Evolutionary conservation across 2,797 vertebrate species (phyloP).

Genomic region (Diplodus sargus): DNA sequence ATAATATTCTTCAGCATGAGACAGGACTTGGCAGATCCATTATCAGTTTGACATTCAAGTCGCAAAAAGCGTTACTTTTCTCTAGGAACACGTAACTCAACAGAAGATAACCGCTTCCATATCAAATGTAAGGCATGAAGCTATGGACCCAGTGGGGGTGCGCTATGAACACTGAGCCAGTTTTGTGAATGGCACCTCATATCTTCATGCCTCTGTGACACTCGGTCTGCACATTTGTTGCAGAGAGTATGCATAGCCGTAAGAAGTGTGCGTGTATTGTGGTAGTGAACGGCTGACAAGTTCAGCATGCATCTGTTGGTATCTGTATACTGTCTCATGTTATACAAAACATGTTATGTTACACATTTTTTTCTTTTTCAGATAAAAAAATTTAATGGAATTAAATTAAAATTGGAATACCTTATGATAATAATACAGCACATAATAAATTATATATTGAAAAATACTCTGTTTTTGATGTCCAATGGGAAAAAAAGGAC

Average conservation of each 20-base stretch:
- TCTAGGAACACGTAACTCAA: slow-evolving; percentile 27
- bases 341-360: too few relatives aligned
- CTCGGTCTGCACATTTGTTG: slow-evolving; percentile 41
- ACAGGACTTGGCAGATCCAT: slow-evolving; percentile 28
- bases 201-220: slow-evolving; percentile 30
- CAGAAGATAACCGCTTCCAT: slow-evolving; percentile 15
- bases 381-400: too few relatives aligned
- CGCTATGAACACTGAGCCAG: slow-evolving; percentile 19
- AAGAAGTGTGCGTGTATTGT: neutral
- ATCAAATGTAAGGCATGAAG: slow-evolving; percentile 16
- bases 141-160: slow-evolving; percentile 26
- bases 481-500: too few relatives aligned
- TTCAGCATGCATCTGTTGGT: neutral
- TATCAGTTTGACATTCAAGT: slow-evolving; percentile 37
- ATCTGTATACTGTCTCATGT: too few relatives aligned
- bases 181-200: slow-evolving; percentile 44
- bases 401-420: too few relatives aligned
- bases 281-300: neutral
- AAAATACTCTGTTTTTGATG: too few relatives aligned
- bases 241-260: neutral
- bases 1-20: slow-evolving; percentile 22
- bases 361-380: too few relatives aligned
- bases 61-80: neutral
- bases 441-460: too few relatives aligned
- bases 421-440: too few relatives aligned